phyloP scores from a whole-genome alignment of 2,888 invertebrate genomes.

The Caenorhabditis doughertyi region DNA sequence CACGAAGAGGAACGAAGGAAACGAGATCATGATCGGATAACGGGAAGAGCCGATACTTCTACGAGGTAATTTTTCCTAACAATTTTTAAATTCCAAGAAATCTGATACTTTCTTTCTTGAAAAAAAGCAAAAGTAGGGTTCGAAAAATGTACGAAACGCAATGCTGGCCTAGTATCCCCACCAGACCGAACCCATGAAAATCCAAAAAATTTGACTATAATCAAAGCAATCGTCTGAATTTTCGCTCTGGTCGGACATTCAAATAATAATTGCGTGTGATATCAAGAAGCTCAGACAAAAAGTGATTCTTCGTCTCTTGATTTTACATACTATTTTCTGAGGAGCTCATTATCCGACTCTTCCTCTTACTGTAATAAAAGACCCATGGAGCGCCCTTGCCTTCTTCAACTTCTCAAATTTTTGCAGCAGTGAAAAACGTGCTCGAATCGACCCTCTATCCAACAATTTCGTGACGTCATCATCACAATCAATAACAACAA shows the following conservation, averaged over 20 bases:
- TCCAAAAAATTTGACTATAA: background rate
- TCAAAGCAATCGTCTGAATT: background rate
- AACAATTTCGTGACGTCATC: conserved; percentile 54
- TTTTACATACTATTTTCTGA: no score
- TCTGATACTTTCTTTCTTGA: no score
- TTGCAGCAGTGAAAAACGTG: conserved; percentile 57
- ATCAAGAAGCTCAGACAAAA: no score
- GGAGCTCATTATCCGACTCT: no score
- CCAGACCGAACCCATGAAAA: background rate
- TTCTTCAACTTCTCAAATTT: background rate
- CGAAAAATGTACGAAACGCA: background rate
- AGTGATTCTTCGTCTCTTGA: no score
- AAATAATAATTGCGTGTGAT: no score
- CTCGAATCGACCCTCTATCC: conserved; percentile 51
- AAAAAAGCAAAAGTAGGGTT: no score
- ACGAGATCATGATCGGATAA: conserved; percentile 64
- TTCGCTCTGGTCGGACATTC: no score
- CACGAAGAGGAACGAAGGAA: conserved; percentile 68
- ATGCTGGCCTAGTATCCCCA: no score
- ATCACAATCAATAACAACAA: conserved; percentile 4
- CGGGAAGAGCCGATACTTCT: conserved; percentile 46
- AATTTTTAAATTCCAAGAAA: background rate
- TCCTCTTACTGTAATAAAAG: no score
- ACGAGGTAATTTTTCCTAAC: conserved; percentile 38
- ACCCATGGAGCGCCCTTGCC: no score